Base-by-base conservation (phyloP, 2,888 invertebrate species). In the Dryobota labecula region DNA sequence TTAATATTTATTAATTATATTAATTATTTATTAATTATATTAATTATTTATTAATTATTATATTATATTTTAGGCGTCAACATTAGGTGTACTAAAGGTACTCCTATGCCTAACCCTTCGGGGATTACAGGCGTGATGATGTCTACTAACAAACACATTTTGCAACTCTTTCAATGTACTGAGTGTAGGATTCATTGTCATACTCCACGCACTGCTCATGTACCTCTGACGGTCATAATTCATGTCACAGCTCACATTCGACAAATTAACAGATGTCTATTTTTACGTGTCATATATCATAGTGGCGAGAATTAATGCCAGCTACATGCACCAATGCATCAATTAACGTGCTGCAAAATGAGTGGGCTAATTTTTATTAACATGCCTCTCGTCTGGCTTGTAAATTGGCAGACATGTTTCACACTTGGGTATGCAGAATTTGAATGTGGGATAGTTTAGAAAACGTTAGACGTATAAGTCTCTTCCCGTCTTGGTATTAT, bases 201-300 rank as follows among this genome's bases (percentile, higher is more conserved):
- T 9, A 36, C 24, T 38, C 15, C 36, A 24, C 36, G 18, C 6
- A 18, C 36, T 38, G 5, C 57, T 6, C 27, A 63, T 45, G 54
- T 72, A 81, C 62, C 66, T 76, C 53, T 24, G 24, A 47, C 45
- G 24, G 41, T 11, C 33, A 72, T 79, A 78, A 82, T 51, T 79
- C 57, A 79, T 79, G 80, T 68, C 80, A n/a, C 76, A 80, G 58
- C 70, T 53, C 56, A 78, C 67, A 79, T 80, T 81, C 68, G 86
- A 78, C 84, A 73, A 85, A 80, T 84, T 73, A 83, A 83, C 74
- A 74, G 71, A 74, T 75, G 72, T 84, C 85, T 85, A 82, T 86
- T 82, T 85, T 80, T 74, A 84, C 66, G 77, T 74, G 74, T 65
- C 69, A 56, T 76, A 83, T 83, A 83, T 81, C 83, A 82, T 80